A percentile compares a stretch with the other conserved stretches of the same genome.
phyloP scores from a whole-genome alignment of 2,888 invertebrate species.

The Sesamia inferens region DNA sequence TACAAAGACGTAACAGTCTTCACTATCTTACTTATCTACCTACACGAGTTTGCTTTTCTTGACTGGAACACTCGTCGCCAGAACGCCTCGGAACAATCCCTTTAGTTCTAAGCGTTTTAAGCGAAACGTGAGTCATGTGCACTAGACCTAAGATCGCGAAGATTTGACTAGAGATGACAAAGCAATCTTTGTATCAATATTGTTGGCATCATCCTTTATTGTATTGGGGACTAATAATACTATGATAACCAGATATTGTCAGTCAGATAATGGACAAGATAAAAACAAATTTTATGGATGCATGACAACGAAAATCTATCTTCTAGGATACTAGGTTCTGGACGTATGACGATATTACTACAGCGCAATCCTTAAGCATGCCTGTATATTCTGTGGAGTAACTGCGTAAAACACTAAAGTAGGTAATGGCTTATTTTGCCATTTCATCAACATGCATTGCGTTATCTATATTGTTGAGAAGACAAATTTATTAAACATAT shows the following conservation, averaged over 20 bases:
- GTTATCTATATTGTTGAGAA: too few species aligned
- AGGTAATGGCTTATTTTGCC: too few species aligned
- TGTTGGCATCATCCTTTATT: not conserved
- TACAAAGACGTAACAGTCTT: not conserved
- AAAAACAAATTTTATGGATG: not conserved
- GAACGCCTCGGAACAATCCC: conserved; percentile 24
- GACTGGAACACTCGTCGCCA: not conserved
- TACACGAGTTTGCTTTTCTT: conserved; percentile 7
- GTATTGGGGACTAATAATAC: not conserved
- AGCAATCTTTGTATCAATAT: not conserved
- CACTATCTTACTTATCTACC: not conserved
- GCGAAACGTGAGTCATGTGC: not conserved
- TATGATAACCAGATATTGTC: not conserved
- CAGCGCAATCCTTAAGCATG: not conserved
- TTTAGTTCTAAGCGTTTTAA: not conserved
- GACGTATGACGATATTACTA: not conserved
- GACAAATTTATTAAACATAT: too few species aligned
- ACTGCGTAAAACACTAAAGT: too few species aligned
- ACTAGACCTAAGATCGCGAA: conserved; percentile 4
- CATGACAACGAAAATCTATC: not conserved
- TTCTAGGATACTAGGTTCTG: not conserved
- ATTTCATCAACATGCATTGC: too few species aligned
- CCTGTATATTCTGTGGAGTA: too few species aligned
- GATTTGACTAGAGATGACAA: conserved; percentile 5
- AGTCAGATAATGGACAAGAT: not conserved